These are phyloP conservation scores for Augiades crinisus DNA, from an alignment of 2,888 invertebrate genomes.

Conservation along the genomic window DNA sequence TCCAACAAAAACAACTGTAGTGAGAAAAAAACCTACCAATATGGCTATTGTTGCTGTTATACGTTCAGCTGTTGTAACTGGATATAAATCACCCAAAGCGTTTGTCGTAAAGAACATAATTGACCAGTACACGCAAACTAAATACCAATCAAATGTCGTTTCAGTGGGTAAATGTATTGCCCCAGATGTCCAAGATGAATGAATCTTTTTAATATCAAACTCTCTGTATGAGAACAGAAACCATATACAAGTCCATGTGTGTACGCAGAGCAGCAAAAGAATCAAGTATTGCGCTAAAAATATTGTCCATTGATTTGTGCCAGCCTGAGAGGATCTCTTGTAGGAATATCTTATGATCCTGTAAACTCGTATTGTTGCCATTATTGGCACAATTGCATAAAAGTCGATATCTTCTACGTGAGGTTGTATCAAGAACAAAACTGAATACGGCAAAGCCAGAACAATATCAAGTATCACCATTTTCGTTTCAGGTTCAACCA, in stretches of 20 bases:
- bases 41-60: conserved; percentile 59
- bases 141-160: conserved; percentile 66
- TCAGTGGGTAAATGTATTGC: conserved; percentile 63
- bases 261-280: conserved; percentile 65
- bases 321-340: conserved; percentile 66
- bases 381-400: conserved; percentile 59
- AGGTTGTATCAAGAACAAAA: conserved; percentile 52
- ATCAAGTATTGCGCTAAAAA: conserved; percentile 73
- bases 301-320: conserved; percentile 73
- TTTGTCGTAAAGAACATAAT: conserved; percentile 72
- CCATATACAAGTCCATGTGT: conserved; percentile 74
- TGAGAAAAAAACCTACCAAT: conserved; percentile 67
- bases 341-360: conserved; percentile 68
- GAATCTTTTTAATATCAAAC: conserved; percentile 56
- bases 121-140: conserved; percentile 71
- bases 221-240: conserved; percentile 62
- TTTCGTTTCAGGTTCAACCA: conserved; percentile 62
- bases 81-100: conserved; percentile 70
- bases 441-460: conserved; percentile 61
- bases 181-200: conserved; percentile 62
- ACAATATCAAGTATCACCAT: conserved; percentile 56
- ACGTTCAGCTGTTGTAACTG: conserved; percentile 65
- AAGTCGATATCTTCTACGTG: conserved; percentile 45
- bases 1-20: conserved; percentile 75
- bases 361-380: conserved; percentile 62